Percentiles rank a stretch among this genome's conserved stretches.
phyloP scores from a whole-genome alignment of 2,113 vertebrate species.

The Edolisoma coerulescens region DNA sequence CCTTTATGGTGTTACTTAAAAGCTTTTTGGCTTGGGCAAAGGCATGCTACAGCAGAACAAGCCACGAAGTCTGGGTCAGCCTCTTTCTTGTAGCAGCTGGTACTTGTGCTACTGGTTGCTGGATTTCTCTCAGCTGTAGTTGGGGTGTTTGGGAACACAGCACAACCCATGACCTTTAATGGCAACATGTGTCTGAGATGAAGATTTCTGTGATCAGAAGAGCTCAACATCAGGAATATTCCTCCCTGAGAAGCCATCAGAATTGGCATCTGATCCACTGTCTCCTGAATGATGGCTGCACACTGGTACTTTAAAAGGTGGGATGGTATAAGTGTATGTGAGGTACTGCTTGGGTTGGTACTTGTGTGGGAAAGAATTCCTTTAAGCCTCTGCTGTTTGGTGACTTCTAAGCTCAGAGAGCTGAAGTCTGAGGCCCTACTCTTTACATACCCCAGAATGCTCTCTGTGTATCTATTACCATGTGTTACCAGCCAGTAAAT shows the following conservation, averaged over 20 bases:
- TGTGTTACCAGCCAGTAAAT: not conserved
- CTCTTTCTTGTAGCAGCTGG: not conserved
- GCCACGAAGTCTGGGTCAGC: not conserved
- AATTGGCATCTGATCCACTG: not conserved
- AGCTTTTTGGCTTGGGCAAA: not conserved
- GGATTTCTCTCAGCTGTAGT: not conserved
- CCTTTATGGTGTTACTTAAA: not conserved
- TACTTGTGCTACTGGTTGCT: not conserved
- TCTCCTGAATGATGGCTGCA: not conserved
- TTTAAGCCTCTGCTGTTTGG: not conserved
- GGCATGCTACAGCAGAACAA: not conserved
- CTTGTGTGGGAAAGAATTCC: not conserved
- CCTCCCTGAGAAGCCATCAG: not conserved
- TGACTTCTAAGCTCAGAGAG: not conserved
- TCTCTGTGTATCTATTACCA: not conserved
- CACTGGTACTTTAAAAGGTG: not conserved
- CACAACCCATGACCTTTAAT: not conserved
- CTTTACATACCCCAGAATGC: not conserved
- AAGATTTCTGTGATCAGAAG: not conserved
- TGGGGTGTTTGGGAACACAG: not conserved
- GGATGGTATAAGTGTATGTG: not conserved
- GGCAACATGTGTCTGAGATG: not conserved
- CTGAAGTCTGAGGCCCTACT: not conserved
- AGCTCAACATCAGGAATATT: accelerated
- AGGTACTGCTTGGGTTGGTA: not conserved